Percentiles rank a stretch among this genome's conserved stretches.
phyloP scores from a whole-genome alignment of 2,113 vertebrate genomes.

The Geococcyx californianus region DNA sequence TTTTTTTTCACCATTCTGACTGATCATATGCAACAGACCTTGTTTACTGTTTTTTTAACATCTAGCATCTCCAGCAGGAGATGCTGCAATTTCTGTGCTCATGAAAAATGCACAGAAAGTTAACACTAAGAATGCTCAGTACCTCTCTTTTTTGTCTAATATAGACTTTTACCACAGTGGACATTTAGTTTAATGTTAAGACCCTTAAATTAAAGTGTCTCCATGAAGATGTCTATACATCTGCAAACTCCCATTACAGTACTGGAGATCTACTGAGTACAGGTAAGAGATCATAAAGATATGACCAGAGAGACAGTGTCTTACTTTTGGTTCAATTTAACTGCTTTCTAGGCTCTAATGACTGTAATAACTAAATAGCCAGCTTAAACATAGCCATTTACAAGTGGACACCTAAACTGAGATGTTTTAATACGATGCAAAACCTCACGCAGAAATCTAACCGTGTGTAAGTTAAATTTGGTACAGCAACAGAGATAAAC shows the following conservation, averaged over 20 bases:
- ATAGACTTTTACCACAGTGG: neutral
- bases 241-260: neutral
- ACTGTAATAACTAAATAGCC: neutral
- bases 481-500: neutral
- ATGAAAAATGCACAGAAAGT: neutral
- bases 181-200: neutral
- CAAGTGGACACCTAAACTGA: neutral
- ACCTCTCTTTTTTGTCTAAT: neutral
- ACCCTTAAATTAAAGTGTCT: neutral
- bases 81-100: neutral
- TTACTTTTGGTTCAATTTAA: neutral
- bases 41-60: neutral
- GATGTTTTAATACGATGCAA: neutral
- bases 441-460: neutral
- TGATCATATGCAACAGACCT: neutral
- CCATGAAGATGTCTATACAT: neutral
- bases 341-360: neutral
- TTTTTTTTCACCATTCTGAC: neutral
- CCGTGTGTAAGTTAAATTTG: neutral
- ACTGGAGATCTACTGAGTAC: neutral
- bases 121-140: neutral
- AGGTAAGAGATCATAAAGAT: neutral
- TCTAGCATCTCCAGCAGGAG: neutral
- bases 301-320: neutral
- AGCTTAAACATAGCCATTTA: neutral